Evolutionary conservation across 92 coral and sea anemone genomes (phyloP).

Genomic region (Zoanthus sansibaricus): DNA sequence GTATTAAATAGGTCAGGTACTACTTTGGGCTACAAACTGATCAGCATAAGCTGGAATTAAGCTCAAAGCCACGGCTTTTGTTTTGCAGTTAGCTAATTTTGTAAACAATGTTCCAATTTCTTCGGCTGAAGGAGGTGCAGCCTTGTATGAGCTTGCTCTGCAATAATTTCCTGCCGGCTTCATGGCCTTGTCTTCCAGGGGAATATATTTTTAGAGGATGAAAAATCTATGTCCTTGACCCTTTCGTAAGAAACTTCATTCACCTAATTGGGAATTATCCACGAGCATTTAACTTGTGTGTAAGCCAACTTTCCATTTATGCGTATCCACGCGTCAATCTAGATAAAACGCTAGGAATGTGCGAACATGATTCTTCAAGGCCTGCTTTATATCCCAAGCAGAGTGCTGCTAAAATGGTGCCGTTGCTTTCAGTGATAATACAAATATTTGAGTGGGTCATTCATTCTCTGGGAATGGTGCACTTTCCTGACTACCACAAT

Average conservation of each 20-base stretch:
- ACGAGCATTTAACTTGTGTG: conserved; percentile 46
- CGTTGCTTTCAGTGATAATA: conserved; percentile 27
- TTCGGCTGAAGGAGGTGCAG: conserved; percentile 38
- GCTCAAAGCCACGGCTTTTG: conserved; percentile 52
- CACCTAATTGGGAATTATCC: conserved; percentile 53
- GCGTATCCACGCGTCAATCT: conserved; percentile 30
- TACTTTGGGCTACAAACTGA: conserved; percentile 41
- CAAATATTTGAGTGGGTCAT: conserved; percentile 40
- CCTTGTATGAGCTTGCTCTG: conserved; percentile 26
- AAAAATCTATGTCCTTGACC: conserved; percentile 43
- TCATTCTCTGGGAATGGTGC: conserved; percentile 55
- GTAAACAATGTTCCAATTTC: conserved; percentile 44
- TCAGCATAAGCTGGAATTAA: conserved; percentile 49
- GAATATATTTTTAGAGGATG: conserved; percentile 48
- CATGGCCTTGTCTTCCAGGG: conserved; percentile 40
- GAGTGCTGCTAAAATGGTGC: conserved; percentile 16
- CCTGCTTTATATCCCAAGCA: conserved; percentile 49
- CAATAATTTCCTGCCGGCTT: conserved; percentile 33
- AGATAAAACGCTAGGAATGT: conserved; percentile 23
- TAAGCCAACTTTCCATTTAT: conserved; percentile 38
- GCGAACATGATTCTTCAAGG: conserved; percentile 26
- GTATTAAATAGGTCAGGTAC: conserved; percentile 45
- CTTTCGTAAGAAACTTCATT: conserved; percentile 52
- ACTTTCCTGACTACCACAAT: conserved; percentile 31
- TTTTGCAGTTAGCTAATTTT: conserved; percentile 50